Evolutionary conservation across 2,113 vertebrate species (phyloP).

Genomic region (Caretta caretta): DNA sequence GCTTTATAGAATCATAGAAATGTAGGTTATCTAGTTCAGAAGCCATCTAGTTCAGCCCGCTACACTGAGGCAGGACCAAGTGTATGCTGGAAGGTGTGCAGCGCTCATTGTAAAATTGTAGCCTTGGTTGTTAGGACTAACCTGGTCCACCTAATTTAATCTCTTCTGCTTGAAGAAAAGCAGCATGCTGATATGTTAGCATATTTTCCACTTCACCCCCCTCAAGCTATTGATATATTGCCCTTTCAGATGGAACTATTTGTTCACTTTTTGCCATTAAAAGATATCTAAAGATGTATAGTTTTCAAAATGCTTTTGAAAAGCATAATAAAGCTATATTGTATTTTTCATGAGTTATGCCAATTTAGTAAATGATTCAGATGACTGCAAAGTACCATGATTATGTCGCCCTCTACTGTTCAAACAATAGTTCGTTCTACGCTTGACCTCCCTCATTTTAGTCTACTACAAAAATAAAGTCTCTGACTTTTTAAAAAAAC

Average conservation of each 20-base stretch:
- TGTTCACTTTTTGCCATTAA: not conserved
- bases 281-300: not conserved
- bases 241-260: not conserved
- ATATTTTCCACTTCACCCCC: not conserved
- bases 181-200: not conserved
- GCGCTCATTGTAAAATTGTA: not conserved
- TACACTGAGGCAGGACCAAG: not conserved
- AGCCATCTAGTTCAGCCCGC: not conserved
- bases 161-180: not conserved
- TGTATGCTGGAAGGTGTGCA: not conserved
- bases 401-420: not conserved
- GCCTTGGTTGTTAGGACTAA: accelerated
- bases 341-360: not conserved
- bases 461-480: not conserved
- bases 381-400: not conserved
- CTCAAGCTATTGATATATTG: not conserved
- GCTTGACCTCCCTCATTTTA: not conserved
- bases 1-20: not conserved
- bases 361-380: not conserved
- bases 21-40: not conserved
- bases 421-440: not conserved
- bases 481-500: not conserved
- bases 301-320: not conserved
- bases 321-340: accelerated
- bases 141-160: not conserved